phyloP scores from a whole-genome alignment of 2,113 vertebrate genomes.

The Campylomormyrus numenius region DNA sequence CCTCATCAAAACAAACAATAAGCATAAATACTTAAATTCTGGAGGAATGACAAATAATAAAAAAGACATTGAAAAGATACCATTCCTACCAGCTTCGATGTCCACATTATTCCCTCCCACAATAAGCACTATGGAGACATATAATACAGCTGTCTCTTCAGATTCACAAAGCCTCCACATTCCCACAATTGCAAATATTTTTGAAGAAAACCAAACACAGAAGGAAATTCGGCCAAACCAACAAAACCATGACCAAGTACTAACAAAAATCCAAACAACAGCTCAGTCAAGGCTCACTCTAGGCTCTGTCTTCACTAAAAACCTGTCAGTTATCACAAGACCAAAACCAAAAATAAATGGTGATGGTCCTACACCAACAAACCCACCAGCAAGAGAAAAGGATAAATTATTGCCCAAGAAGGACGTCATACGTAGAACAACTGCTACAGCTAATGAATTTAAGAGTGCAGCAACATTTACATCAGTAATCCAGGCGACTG shows the following conservation, averaged over 20 bases:
- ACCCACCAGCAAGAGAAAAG: conserved; percentile 44
- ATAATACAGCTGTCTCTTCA: conserved; percentile 15
- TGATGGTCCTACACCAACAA: conserved; percentile 41
- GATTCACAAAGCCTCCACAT: conserved; percentile 18
- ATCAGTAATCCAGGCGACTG: neutral
- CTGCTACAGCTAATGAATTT: neutral
- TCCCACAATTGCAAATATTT: conserved; percentile 10
- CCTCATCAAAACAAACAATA: conserved; percentile 18
- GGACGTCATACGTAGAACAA: neutral
- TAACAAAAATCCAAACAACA: conserved; percentile 12
- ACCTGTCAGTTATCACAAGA: conserved; percentile 26
- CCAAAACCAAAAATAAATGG: conserved; percentile 33
- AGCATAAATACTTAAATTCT: conserved; percentile 5
- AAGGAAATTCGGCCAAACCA: neutral
- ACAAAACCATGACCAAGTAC: neutral
- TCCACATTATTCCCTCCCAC: conserved; percentile 14
- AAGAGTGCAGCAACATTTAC: neutral
- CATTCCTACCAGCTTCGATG: neutral
- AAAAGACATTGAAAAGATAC: conserved; percentile 13
- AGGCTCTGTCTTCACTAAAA: conserved; percentile 26
- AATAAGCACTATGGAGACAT: neutral
- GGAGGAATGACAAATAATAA: conserved; percentile 1
- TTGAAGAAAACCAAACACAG: conserved; percentile 17
- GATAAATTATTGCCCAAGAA: conserved; percentile 33
- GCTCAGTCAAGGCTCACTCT: conserved; percentile 28